Evolutionary conservation across 2,797 vertebrate genomes (phyloP), one percentile per base, ranked within the genome.

Genomic region (Jordanella pulchra): DNA sequence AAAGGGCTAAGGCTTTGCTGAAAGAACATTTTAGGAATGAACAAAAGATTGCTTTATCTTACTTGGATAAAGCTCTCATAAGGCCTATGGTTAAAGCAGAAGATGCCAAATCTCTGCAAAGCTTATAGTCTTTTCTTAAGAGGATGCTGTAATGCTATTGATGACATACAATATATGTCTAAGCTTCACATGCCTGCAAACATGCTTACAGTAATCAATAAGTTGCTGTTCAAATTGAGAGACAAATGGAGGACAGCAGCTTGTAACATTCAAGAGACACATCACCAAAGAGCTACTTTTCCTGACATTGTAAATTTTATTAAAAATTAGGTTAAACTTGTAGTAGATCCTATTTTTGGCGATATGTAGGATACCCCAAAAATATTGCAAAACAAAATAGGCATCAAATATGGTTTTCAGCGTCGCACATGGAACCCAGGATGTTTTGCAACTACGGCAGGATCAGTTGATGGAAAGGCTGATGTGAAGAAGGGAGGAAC

Each of bases 171-270:
- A 21, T 64, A 25, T n/a, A 47, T 64, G 48, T 15, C 9, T 11
- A 39, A 72, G 23, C 27, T 47, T 4, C 45, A 72, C 44, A 4
- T 45, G 27, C 61, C 9, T 27, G 42, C 48, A 7, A 65, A 44
- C 21, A n/a, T 72, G 44, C 14, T 12, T 4, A 23, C 11, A 4
- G 14, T 51, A n/a, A 50, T 50, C 7, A 10, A 35, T 14, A 71
- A 53, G 12, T 45, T 56, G 53, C 51, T n/a, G 1, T 32, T 47
- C 21, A 60, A 60, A 3, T 7, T 69, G 4, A 30, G n/a, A 21
- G 47, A 73, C n/a, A 67, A 42, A 42, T 67, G 54, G 72, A 50
- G 65, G 44, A 6, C 65, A 17, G 14, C 5, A 13, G 53, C 13
- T 42, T 67, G 64, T 50, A 10, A 68, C 17, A 9, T 75, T 2